Percentiles rank a stretch among this genome's conserved stretches.
These are phyloP conservation scores for Propsilocerus akamusi DNA, from an alignment of 1,140 invertebrate genomes.

Conservation along the genomic window DNA sequence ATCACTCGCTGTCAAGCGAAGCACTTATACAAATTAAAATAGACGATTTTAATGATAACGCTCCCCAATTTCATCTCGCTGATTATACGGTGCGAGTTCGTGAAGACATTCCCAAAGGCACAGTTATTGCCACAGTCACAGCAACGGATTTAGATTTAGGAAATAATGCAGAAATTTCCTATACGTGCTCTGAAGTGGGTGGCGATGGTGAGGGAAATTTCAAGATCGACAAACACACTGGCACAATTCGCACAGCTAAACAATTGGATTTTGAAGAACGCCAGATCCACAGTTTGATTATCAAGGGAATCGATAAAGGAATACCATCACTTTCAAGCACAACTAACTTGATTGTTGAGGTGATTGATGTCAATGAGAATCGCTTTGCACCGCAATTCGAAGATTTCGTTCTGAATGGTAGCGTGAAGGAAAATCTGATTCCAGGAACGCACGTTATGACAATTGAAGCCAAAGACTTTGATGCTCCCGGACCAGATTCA, in stretches of 20 bases:
- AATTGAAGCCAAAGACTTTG: slow-evolving; percentile 59
- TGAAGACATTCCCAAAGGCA: slow-evolving; percentile 78
- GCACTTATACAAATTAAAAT: slow-evolving; percentile 61
- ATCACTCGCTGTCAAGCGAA: slow-evolving; percentile 44
- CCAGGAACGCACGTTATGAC: slow-evolving; percentile 53
- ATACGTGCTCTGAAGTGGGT: slow-evolving; percentile 46
- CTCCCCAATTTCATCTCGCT: slow-evolving; percentile 56
- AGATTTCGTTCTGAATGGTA: slow-evolving; percentile 54
- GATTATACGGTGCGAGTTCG: slow-evolving; percentile 66
- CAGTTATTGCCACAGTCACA: slow-evolving; percentile 63
- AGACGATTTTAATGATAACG: slow-evolving; percentile 84
- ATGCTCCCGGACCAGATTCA: slow-evolving; percentile 55
- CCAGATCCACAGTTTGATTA: slow-evolving; percentile 72
- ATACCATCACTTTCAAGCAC: slow-evolving; percentile 37
- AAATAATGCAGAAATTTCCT: slow-evolving; percentile 51
- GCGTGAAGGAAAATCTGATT: slow-evolving; percentile 55
- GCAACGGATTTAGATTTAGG: slow-evolving; percentile 78
- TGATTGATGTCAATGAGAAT: slow-evolving; percentile 90
- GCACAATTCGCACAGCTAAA: slow-evolving; percentile 57
- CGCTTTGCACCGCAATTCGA: slow-evolving; percentile 63
- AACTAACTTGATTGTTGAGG: slow-evolving; percentile 48
- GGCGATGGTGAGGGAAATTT: slow-evolving; percentile 29
- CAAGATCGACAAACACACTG: slow-evolving; percentile 62
- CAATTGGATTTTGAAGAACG: slow-evolving; percentile 72
- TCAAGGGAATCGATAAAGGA: slow-evolving; percentile 64